Conservation (phyloP, 1,140 invertebrate species). For the Nasonia giraulti region DNA sequence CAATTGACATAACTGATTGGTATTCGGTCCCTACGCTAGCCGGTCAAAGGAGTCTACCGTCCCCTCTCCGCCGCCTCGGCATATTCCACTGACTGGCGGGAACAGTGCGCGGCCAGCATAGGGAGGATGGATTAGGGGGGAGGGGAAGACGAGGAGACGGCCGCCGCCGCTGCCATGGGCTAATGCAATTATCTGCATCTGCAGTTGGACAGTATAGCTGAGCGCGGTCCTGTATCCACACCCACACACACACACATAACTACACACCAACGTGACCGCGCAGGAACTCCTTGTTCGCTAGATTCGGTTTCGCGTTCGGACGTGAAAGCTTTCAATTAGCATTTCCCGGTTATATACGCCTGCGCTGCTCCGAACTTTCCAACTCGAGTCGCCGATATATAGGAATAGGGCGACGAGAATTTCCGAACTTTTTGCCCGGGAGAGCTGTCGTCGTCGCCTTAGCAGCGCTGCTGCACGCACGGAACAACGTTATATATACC, state of each 20-base stretch:
- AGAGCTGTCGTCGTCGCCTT: not conserved
- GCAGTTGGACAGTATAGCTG: slow-evolving; percentile 7
- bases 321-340: slow-evolving; percentile 19
- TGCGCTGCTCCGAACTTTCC: not conserved
- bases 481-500: not conserved
- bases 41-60: slow-evolving; percentile 60
- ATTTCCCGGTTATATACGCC: not conserved
- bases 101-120: not conserved
- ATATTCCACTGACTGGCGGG: slow-evolving; percentile 4
- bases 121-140: not conserved
- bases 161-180: slow-evolving; percentile 47
- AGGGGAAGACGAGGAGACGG: not conserved
- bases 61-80: not conserved
- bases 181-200: slow-evolving; percentile 65
- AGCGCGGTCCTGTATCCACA: not conserved
- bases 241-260: not conserved
- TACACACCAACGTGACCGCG: not conserved
- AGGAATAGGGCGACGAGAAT: not conserved
- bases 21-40: slow-evolving; percentile 62
- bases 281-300: not conserved
- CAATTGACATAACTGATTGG: slow-evolving; percentile 73
- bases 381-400: not conserved
- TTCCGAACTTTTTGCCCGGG: not conserved
- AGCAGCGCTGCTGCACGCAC: not conserved
- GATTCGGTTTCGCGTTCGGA: not conserved